phyloP scores from a whole-genome alignment of 1,140 invertebrate species.

The Scaptodrosophila lebanonensis region DNA sequence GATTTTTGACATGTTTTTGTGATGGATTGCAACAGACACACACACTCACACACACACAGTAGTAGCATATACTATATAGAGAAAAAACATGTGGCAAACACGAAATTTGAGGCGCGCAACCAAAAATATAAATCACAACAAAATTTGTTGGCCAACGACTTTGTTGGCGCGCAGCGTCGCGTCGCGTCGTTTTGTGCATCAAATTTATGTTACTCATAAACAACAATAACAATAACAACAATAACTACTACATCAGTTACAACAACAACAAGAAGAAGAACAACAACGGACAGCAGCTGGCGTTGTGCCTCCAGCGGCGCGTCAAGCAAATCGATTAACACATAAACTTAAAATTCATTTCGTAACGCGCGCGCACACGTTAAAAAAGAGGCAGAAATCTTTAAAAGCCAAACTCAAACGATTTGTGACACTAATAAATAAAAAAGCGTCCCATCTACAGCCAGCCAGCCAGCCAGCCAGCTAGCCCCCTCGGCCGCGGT shows the following conservation, averaged over 20 bases:
- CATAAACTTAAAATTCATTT: slow-evolving; percentile 29
- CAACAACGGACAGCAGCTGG: too few relatives aligned
- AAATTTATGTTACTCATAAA: slow-evolving; percentile 58
- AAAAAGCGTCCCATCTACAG: too few relatives aligned
- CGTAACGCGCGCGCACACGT: not conserved
- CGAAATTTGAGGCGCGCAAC: slow-evolving; percentile 12
- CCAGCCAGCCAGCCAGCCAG: slow-evolving; percentile 25
- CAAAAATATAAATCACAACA: slow-evolving; percentile 62
- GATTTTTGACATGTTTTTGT: slow-evolving; percentile 59
- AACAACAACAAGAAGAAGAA: slow-evolving; percentile 22
- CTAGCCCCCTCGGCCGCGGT: slow-evolving; percentile 25
- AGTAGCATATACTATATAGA: slow-evolving; percentile 5
- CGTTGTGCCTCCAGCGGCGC: too few relatives aligned
- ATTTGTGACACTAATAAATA: slow-evolving; percentile 73
- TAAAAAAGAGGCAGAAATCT: slow-evolving; percentile 21
- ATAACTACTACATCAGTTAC: too few relatives aligned
- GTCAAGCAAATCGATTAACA: slow-evolving; percentile 54
- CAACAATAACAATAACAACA: slow-evolving; percentile 15
- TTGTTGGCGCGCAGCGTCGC: too few relatives aligned
- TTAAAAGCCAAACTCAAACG: slow-evolving; percentile 32
- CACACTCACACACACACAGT: not conserved
- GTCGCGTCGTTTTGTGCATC: slow-evolving; percentile 16
- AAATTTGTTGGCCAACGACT: slow-evolving; percentile 48
- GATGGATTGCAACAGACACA: slow-evolving; percentile 62
- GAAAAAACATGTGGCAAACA: slow-evolving; percentile 9